These are phyloP conservation scores for Archivesica marissinica DNA, from an alignment of 1,140 invertebrate species.

Conservation along the genomic window DNA sequence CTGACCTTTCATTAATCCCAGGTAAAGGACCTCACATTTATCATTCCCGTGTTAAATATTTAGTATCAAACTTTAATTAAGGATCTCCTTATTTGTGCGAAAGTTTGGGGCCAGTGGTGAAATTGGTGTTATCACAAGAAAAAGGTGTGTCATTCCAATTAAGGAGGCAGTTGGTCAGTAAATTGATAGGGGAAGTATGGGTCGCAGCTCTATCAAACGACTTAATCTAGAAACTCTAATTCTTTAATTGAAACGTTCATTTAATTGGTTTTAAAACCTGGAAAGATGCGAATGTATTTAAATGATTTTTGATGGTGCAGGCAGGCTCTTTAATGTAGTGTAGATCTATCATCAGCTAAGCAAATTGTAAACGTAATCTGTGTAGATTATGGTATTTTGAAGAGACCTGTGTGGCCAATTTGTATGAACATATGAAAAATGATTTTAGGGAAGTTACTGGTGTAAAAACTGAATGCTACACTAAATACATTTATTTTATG, in stretches of 20 bases:
- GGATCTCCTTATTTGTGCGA: constrained; percentile 20
- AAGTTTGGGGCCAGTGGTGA: neutral
- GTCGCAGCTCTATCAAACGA: neutral
- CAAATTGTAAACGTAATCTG: too few relatives aligned
- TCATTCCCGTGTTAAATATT: constrained; percentile 16
- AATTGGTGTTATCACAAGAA: constrained; percentile 35
- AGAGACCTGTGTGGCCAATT: too few relatives aligned
- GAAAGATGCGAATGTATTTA: too few relatives aligned
- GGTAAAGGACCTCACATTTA: neutral
- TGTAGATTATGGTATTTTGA: too few relatives aligned
- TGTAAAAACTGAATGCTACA: too few relatives aligned
- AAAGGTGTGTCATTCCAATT: constrained; percentile 32
- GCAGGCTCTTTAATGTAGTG: too few relatives aligned
- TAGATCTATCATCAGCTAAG: too few relatives aligned
- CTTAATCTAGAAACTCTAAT: neutral
- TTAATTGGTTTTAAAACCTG: neutral
- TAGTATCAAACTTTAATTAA: constrained; percentile 35
- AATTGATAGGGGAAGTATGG: constrained; percentile 14
- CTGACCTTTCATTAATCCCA: constrained; percentile 39
- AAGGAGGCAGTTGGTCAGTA: constrained; percentile 1
- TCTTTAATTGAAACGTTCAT: constrained; percentile 20
- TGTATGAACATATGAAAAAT: too few relatives aligned
- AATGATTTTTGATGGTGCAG: too few relatives aligned
- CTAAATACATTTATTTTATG: too few relatives aligned
- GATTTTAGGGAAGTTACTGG: too few relatives aligned